Evolutionary conservation across 2,113 vertebrate species (phyloP).

Genomic region (Phocoena sinus): DNA sequence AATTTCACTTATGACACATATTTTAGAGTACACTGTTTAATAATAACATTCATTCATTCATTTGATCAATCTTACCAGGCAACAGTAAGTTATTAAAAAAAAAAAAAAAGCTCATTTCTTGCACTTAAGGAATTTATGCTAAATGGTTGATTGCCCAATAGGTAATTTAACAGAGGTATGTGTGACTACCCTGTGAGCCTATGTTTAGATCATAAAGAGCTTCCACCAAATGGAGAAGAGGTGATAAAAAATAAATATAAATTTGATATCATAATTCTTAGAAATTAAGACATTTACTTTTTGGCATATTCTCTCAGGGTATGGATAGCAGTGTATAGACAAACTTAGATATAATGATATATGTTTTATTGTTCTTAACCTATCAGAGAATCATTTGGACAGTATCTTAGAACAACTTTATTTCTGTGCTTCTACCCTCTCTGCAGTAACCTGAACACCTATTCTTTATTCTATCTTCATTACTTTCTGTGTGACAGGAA

Average conservation of each 20-base stretch:
- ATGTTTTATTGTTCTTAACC: neutral
- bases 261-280: neutral
- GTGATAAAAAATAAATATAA: neutral
- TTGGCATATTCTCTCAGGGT: neutral
- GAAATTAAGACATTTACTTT: neutral
- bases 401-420: neutral
- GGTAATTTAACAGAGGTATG: neutral
- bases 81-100: neutral
- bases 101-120: neutral
- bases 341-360: neutral
- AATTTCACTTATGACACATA: neutral
- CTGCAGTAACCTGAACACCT: neutral
- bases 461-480: neutral
- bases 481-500: neutral
- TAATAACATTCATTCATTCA: neutral
- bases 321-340: neutral
- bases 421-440: neutral
- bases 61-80: neutral
- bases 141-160: neutral
- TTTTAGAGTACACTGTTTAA: neutral
- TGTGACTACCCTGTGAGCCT: neutral
- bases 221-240: neutral
- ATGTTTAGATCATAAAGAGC: neutral
- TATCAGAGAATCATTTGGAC: neutral
- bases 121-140: neutral